Evolutionary conservation across 2,888 invertebrate species (phyloP), one percentile per base, ranked within the genome.

Genomic region (Chaetogeoica ovagalla): DNA sequence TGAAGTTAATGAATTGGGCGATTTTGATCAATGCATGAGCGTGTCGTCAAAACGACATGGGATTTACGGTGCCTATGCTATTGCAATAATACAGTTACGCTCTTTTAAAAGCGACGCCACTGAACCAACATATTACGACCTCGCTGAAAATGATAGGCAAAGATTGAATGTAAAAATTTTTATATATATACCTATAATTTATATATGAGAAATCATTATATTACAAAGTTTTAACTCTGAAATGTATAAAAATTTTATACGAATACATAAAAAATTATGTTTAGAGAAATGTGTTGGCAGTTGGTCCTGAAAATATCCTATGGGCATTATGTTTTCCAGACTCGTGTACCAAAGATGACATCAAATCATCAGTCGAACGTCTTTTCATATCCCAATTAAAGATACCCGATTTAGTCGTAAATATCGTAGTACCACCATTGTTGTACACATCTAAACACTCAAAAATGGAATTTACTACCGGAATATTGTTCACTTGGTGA

Each of bases 291-390:
- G 7, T 48, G 21, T 15, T 19, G 17, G 7, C 23, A 21, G 4
- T 4, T 0, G 43, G 57, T 7, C 57, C 66, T 8, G 4, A 23
- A 43, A 19, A 60, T 13, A 4, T 74, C 1, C 9, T 57, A 6
- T 81, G 81, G 81, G 81, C 77, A 7, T 23, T 81, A 5, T 81
- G 81, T 52, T 43, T 81, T 15, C 81, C 81, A 11, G 75, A 74
- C n/a, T 70, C 81, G 15, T 81, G 81, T 39, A 77, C 68, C 2
- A 17, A 19, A 15, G 52, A 76, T 17, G 81, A 81, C n/a, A 23
- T 81, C 5, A 11, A 55, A 19, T 15, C 1, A 11, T 69, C 81
- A 9, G n/a, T 81, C 9, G 37, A 60, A 7, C 48, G 15, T 0
- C 19, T n/a, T 0, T 17, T 81, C 15, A 15, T 4, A 52, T 60